These are phyloP conservation scores for Contarinia nasturtii DNA, from an alignment of 1,140 invertebrate species.

Conservation along the genomic window DNA sequence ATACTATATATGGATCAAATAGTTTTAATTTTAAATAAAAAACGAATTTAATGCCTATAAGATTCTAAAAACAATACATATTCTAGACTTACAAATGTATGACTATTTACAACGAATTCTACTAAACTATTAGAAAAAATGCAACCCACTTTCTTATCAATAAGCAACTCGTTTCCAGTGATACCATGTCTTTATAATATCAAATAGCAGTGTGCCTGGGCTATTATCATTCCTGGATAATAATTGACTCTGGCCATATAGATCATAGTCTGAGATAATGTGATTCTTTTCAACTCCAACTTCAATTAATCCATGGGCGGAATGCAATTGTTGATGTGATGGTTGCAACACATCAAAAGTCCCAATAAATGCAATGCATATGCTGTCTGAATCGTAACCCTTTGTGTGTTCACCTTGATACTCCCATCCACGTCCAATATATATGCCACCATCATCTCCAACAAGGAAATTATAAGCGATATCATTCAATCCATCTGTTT, in stretches of 20 bases:
- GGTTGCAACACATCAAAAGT: not conserved
- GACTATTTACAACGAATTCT: too few relatives aligned
- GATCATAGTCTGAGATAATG: not conserved
- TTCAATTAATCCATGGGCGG: not conserved
- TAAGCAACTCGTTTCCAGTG: too few relatives aligned
- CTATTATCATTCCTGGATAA: not conserved
- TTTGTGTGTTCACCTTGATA: constrained; percentile 28
- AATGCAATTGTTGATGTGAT: not conserved
- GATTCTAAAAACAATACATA: too few relatives aligned
- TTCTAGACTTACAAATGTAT: too few relatives aligned
- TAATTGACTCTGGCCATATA: not conserved
- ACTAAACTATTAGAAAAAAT: too few relatives aligned
- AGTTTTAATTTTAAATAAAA: too few relatives aligned
- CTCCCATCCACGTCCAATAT: constrained; percentile 36
- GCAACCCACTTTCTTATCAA: too few relatives aligned
- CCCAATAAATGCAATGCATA: not conserved
- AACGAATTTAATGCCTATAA: too few relatives aligned
- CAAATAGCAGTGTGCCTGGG: not conserved
- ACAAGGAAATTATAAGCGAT: constrained; percentile 37
- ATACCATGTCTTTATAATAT: not conserved
- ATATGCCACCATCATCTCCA: constrained; percentile 35
- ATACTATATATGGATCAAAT: too few relatives aligned
- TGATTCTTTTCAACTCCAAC: not conserved
- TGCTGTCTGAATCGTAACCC: constrained; percentile 7
- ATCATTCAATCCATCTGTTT: too few relatives aligned